These are phyloP conservation scores for Miichthys miiuy DNA, from an alignment of 2,797 vertebrate genomes.

Conservation along the genomic window DNA sequence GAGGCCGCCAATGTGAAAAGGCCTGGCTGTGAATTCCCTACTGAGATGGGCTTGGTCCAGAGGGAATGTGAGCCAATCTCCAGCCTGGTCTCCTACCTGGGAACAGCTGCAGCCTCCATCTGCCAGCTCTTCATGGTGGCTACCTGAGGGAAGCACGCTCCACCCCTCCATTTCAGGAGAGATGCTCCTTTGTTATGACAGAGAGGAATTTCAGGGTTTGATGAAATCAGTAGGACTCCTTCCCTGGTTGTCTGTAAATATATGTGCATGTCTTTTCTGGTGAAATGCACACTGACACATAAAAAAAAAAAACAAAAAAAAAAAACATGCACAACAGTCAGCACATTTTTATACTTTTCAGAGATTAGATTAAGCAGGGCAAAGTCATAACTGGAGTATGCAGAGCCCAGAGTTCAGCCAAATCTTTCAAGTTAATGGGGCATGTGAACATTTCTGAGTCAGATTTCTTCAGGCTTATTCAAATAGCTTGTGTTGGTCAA, in stretches of 20 bases:
- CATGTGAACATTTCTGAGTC: slow-evolving; percentile 36
- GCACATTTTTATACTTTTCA: slow-evolving; percentile 17
- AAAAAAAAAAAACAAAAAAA: slow-evolving; percentile 4
- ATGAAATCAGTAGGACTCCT: slow-evolving; percentile 60
- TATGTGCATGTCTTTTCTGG: slow-evolving; percentile 37
- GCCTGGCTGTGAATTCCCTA: slow-evolving; percentile 79
- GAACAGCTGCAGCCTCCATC: slow-evolving; percentile 88
- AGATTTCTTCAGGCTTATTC: slow-evolving; percentile 40
- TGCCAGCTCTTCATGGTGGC: slow-evolving; percentile 80
- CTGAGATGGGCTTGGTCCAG: slow-evolving; percentile 75
- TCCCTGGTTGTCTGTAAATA: slow-evolving; percentile 59
- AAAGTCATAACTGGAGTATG: slow-evolving; percentile 20
- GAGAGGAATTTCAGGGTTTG: slow-evolving; percentile 65
- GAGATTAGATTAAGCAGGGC: slow-evolving; percentile 23
- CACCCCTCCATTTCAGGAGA: slow-evolving; percentile 67
- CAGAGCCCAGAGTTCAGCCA: slow-evolving; percentile 25
- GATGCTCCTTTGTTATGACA: slow-evolving; percentile 66
- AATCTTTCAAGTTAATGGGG: slow-evolving; percentile 43
- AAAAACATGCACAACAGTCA: slow-evolving; percentile 5
- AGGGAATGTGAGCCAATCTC: slow-evolving; percentile 81
- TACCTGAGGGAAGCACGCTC: slow-evolving; percentile 77
- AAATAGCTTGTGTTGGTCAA: slow-evolving; percentile 56
- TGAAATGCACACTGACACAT: slow-evolving; percentile 34
- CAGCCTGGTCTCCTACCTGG: slow-evolving; percentile 79
- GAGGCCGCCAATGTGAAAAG: slow-evolving; percentile 75